A percentile compares a stretch with the other conserved stretches of the same genome.
Conservation (phyloP, 2,113 vertebrate species). For the Tyrannus savana region DNA sequence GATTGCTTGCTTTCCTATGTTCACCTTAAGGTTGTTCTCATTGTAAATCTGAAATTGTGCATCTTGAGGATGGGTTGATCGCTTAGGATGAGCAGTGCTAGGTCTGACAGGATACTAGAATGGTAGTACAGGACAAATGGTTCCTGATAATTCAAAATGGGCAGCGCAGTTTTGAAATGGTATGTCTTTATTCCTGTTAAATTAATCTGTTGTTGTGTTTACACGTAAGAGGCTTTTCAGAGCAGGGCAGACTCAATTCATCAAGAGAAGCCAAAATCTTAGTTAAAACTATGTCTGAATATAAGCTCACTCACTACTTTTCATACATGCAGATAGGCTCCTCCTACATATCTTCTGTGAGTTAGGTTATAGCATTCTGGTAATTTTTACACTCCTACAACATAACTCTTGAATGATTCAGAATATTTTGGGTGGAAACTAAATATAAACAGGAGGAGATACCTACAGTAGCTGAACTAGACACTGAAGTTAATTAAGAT, state of each 20-base stretch:
- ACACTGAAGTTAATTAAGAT: conserved; percentile 2
- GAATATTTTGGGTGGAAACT: conserved; percentile 44
- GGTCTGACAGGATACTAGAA: neutral
- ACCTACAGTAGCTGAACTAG: neutral
- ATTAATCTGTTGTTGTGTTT: neutral
- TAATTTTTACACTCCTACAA: conserved; percentile 36
- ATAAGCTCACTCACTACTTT: neutral
- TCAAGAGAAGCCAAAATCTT: neutral
- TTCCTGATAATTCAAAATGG: neutral
- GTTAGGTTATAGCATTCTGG: neutral
- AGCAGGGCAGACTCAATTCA: neutral
- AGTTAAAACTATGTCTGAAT: neutral
- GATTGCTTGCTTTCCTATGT: neutral
- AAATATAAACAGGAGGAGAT: conserved; percentile 34
- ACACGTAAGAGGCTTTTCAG: neutral
- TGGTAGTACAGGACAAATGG: neutral
- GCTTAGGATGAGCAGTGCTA: neutral
- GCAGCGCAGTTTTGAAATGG: neutral
- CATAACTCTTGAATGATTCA: conserved; percentile 38
- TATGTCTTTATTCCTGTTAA: neutral
- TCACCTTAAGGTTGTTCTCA: neutral
- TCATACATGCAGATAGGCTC: neutral
- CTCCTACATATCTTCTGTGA: conserved; percentile 18
- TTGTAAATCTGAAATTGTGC: neutral
- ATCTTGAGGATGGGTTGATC: neutral